phyloP scores from a whole-genome alignment of 2,113 vertebrate species.

The Puma concolor region DNA sequence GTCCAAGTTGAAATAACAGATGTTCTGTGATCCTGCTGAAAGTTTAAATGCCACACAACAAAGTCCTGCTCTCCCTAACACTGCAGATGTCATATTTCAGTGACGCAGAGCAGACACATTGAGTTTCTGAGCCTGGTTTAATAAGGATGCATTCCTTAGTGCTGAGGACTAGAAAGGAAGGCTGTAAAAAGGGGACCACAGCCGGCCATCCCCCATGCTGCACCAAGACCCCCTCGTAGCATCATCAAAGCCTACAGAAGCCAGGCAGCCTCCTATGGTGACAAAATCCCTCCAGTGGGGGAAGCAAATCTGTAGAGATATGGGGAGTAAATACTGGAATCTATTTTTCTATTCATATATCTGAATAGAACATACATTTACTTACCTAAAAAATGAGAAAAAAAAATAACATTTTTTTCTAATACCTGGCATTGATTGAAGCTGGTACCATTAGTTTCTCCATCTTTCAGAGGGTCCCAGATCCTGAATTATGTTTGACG shows the following conservation, averaged over 20 bases:
- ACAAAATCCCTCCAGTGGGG: not conserved
- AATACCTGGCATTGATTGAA: not conserved
- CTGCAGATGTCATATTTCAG: conserved; percentile 65
- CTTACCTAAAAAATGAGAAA: not conserved
- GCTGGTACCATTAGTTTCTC: not conserved
- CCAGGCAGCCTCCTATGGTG: not conserved
- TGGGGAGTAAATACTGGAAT: not conserved
- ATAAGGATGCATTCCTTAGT: conserved; percentile 41
- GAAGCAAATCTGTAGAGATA: not conserved
- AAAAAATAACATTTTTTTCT: not conserved
- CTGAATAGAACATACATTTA: not conserved
- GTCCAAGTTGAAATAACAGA: conserved; percentile 82
- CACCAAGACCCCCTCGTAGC: not conserved
- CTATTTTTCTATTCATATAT: not conserved
- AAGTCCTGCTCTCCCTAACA: conserved; percentile 68
- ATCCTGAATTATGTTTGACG: not conserved
- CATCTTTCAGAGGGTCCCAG: not conserved
- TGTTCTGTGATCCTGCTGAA: conserved; percentile 78
- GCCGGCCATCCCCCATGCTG: no score
- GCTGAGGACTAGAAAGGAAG: not conserved
- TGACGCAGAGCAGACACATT: conserved; percentile 55
- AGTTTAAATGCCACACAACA: conserved; percentile 82
- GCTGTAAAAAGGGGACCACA: accelerated
- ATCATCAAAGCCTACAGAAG: not conserved
- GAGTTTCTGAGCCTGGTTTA: conserved; percentile 58